Conservation (phyloP, 2,113 vertebrate species). For the Ictalurus furcatus region DNA sequence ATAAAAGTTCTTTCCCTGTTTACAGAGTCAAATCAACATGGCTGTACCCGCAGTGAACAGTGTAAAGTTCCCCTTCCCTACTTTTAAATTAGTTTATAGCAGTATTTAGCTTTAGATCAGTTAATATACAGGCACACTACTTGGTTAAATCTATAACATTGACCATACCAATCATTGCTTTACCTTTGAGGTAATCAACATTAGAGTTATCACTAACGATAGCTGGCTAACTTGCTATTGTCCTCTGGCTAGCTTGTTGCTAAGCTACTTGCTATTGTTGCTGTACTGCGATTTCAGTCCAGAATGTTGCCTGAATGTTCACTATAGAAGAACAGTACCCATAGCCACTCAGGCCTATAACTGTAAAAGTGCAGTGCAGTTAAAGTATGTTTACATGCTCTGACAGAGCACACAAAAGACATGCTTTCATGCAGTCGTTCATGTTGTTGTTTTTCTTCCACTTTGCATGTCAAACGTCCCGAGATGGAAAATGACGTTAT, state of each 20-base stretch:
- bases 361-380: background rate
- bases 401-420: background rate
- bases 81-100: background rate
- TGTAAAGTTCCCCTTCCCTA: background rate
- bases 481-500: background rate
- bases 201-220: background rate
- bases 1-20: background rate
- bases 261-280: background rate
- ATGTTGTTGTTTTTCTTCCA: background rate
- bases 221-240: background rate
- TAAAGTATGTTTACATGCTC: background rate
- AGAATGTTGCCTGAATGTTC: background rate
- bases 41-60: background rate
- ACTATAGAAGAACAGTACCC: background rate
- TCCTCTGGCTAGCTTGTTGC: background rate
- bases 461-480: background rate
- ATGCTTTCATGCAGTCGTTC: background rate
- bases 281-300: background rate
- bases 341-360: background rate
- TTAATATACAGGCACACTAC: background rate
- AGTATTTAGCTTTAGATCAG: background rate
- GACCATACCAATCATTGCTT: background rate
- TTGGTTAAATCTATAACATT: background rate
- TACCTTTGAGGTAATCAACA: background rate
- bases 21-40: background rate